Conservation (phyloP, 2,888 invertebrate species). For the Graphium colonna region DNA sequence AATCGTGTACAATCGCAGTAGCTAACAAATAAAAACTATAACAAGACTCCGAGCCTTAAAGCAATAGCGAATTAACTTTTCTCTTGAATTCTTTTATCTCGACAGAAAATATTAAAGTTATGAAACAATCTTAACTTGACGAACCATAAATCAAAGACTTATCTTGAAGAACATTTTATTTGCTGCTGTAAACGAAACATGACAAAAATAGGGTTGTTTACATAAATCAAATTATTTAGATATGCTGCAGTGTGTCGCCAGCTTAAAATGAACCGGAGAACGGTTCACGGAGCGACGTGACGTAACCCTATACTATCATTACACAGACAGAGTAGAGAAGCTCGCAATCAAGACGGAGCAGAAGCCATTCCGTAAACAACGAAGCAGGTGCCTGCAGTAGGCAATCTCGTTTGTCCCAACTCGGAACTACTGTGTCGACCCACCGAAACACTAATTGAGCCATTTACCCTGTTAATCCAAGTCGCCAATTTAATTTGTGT, state of each 20-base stretch:
- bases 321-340: conserved; percentile 25
- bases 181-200: too few species aligned
- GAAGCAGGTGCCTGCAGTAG: conserved; percentile 57
- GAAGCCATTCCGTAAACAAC: conserved; percentile 49
- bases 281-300: conserved; percentile 13
- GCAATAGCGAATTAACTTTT: too few species aligned
- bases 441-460: conserved; percentile 70
- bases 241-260: not conserved
- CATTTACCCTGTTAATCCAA: conserved; percentile 70
- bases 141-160: too few species aligned
- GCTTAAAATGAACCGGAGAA: not conserved
- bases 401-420: conserved; percentile 68
- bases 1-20: too few species aligned
- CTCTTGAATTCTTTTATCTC: too few species aligned
- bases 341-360: conserved; percentile 48
- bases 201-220: too few species aligned
- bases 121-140: too few species aligned
- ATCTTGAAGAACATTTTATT: too few species aligned
- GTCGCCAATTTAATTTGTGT: conserved; percentile 66
- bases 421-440: conserved; percentile 44
- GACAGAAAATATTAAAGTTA: too few species aligned
- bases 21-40: too few species aligned
- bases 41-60: too few species aligned
- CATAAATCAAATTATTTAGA: too few species aligned
- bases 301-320: conserved; percentile 18